phyloP scores from a whole-genome alignment of 1,140 invertebrate genomes.

The Tachypleus tridentatus region DNA sequence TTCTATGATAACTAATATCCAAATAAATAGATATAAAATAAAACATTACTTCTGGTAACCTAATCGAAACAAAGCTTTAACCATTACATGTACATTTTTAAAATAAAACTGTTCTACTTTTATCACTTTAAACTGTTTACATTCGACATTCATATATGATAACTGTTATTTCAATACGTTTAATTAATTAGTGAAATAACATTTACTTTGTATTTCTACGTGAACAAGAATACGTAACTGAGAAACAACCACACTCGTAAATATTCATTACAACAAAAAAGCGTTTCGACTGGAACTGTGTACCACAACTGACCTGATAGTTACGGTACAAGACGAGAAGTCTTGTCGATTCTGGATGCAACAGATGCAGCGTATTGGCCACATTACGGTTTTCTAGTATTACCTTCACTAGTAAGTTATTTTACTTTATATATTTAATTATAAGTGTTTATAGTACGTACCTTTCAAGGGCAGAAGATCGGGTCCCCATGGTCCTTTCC shows the following conservation, averaged over 20 bases:
- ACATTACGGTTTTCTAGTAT: background rate
- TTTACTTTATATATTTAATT: background rate
- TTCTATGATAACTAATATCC: constrained; percentile 36
- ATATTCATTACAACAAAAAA: too few species aligned
- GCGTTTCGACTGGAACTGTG: background rate
- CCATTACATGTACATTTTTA: too few species aligned
- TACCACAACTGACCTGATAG: background rate
- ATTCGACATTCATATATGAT: background rate
- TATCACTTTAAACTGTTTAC: background rate
- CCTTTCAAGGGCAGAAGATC: constrained; percentile 12
- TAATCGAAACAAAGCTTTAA: too few species aligned
- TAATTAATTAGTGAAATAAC: too few species aligned
- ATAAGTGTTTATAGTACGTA: constrained; percentile 2
- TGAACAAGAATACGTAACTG: too few species aligned
- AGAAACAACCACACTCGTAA: too few species aligned
- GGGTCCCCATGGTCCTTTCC: constrained; percentile 53
- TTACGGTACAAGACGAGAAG: background rate
- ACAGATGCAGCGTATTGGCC: background rate
- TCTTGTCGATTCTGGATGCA: background rate
- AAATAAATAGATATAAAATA: background rate
- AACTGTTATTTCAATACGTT: too few species aligned
- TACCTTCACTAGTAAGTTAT: background rate
- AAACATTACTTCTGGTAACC: too few species aligned
- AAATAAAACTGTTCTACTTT: too few species aligned
- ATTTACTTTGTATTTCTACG: too few species aligned